Conservation (phyloP, 1,140 invertebrate species). For the Temnothorax curvispinosus region DNA sequence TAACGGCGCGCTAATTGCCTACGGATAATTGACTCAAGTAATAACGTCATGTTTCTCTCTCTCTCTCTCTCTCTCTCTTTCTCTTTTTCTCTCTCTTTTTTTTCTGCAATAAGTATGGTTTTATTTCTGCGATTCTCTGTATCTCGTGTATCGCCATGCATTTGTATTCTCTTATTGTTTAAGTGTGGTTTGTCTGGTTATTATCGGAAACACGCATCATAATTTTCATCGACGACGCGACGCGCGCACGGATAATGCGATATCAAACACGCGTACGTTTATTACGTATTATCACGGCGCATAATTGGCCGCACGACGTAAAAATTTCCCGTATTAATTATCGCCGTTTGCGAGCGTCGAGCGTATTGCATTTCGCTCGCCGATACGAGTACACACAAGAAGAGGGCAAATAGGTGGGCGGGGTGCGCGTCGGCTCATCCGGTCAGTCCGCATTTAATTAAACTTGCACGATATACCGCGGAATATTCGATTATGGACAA, state of each 20-base stretch:
- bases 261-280: constrained; percentile 40
- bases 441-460: constrained; percentile 77
- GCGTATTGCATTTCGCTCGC: constrained; percentile 35
- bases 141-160: background rate
- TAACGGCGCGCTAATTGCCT: constrained; percentile 35
- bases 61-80: background rate
- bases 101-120: background rate
- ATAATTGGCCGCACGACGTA: constrained; percentile 47
- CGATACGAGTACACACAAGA: constrained; percentile 32
- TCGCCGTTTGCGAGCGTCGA: constrained; percentile 60
- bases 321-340: constrained; percentile 71
- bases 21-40: constrained; percentile 8
- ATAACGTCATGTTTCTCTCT: background rate
- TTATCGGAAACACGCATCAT: constrained; percentile 17
- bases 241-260: background rate
- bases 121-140: background rate
- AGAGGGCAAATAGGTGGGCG: constrained; percentile 48
- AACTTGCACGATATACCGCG: constrained; percentile 77
- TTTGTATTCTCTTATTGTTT: constrained; percentile 5
- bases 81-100: background rate
- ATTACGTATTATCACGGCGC: constrained; percentile 45
- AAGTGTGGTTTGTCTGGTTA: constrained; percentile 14
- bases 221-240: constrained; percentile 2
- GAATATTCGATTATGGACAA: constrained; percentile 78
- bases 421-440: constrained; percentile 56